phyloP scores from a whole-genome alignment of 1,140 invertebrate genomes.

The Penaeus indicus region DNA sequence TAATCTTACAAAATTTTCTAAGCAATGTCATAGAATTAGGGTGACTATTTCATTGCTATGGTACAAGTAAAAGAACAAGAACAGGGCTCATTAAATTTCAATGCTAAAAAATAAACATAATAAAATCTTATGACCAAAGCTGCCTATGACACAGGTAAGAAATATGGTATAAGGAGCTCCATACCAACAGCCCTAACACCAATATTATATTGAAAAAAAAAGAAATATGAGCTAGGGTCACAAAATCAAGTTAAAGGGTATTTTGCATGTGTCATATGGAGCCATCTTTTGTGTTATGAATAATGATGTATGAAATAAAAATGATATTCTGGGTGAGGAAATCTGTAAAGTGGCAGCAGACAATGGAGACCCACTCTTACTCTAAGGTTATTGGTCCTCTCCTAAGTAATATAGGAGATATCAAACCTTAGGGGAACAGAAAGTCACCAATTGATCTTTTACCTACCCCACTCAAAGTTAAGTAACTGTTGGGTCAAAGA shows the following conservation, averaged over 20 bases:
- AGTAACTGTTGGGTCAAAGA: conserved; percentile 32
- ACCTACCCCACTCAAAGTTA: conserved; percentile 49
- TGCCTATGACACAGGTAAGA: conserved; percentile 30
- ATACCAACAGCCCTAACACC: conserved; percentile 28
- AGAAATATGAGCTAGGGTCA: conserved; percentile 20
- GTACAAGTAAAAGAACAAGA: conserved; percentile 56
- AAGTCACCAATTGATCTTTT: conserved; percentile 49
- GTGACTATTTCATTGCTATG: conserved; percentile 53
- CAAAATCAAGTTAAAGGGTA: background rate
- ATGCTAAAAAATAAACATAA: conserved; percentile 58
- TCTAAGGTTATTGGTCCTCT: conserved; percentile 29
- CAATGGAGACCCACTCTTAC: background rate
- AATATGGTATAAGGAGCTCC: conserved; percentile 29
- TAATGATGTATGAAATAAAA: conserved; percentile 41
- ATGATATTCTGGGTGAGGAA: background rate
- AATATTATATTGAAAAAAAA: conserved; percentile 27
- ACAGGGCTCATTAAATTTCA: conserved; percentile 59
- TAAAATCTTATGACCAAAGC: conserved; percentile 45
- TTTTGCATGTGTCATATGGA: conserved; percentile 35
- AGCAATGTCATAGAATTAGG: conserved; percentile 55
- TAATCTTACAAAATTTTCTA: conserved; percentile 22
- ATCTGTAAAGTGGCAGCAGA: no score
- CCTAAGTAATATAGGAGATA: conserved; percentile 23
- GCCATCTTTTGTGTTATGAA: conserved; percentile 23
- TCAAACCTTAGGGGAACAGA: conserved; percentile 22